Evolutionary conservation across 2,797 vertebrate species (phyloP).

Genomic region (Phrynocephalus vlangalii): DNA sequence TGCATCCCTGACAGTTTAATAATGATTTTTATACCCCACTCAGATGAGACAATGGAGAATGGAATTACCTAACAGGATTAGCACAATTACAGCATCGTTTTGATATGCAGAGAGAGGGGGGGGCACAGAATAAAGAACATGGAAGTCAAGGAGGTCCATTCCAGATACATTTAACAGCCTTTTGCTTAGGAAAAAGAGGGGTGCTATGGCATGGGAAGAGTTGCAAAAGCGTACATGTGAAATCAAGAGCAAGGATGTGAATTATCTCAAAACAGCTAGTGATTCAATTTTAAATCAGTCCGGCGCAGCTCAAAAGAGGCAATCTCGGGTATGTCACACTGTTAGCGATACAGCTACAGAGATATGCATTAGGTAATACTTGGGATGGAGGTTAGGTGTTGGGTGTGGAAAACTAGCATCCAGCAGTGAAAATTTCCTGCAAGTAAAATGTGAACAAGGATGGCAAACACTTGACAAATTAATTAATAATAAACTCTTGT

Average conservation of each 20-base stretch:
- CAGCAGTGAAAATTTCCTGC: not conserved
- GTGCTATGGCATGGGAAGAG: not conserved
- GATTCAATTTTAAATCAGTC: not conserved
- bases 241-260: not conserved
- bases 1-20: conserved; percentile 62
- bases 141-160: conserved; percentile 48
- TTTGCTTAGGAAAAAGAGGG: too few species aligned
- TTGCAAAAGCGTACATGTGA: not conserved
- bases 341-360: not conserved
- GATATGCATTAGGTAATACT: not conserved
- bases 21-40: conserved; percentile 68
- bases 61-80: conserved; percentile 57
- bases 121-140: conserved; percentile 28
- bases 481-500: too few species aligned
- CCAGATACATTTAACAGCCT: not conserved
- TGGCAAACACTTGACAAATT: too few species aligned
- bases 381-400: not conserved
- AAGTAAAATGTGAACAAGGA: not conserved
- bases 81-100: conserved; percentile 41
- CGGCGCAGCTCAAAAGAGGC: not conserved
- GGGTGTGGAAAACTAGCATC: not conserved
- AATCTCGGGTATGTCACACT: not conserved
- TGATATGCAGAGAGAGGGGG: not conserved
- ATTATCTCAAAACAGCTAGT: not conserved
- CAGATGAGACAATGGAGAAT: conserved; percentile 56